Evolutionary conservation across 2,888 invertebrate genomes (phyloP).

Genomic region (Gerris lacustris): DNA sequence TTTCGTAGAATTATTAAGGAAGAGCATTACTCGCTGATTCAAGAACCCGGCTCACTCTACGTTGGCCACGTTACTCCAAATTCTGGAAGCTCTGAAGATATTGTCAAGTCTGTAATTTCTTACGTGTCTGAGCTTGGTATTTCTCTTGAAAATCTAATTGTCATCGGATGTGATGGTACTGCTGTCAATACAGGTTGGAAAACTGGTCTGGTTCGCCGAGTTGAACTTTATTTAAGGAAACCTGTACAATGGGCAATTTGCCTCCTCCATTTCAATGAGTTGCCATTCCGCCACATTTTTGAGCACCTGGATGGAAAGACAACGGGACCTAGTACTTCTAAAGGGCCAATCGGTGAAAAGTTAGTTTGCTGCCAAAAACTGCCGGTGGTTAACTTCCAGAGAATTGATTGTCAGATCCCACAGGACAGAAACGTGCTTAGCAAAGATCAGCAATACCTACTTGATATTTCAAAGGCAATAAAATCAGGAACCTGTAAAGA

Average conservation of each 20-base stretch:
- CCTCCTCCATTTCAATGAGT: not conserved
- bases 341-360: not conserved
- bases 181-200: not conserved
- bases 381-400: too few species aligned
- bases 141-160: not conserved
- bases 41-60: not conserved
- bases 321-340: not conserved
- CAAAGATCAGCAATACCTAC: too few species aligned
- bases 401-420: too few species aligned
- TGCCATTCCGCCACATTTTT: not conserved
- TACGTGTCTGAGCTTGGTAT: not conserved
- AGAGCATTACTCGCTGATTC: not conserved
- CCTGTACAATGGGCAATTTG: not conserved
- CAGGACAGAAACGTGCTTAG: too few species aligned
- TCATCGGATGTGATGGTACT: not conserved
- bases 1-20: not conserved
- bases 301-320: not conserved
- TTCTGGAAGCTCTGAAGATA: not conserved
- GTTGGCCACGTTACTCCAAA: not conserved
- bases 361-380: too few species aligned
- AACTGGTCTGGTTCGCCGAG: not conserved
- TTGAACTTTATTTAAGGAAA: not conserved
- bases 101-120: not conserved
- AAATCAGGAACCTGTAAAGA: too few species aligned
- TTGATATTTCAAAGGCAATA: too few species aligned